A percentile compares a stretch with the other conserved stretches of the same genome.
These are phyloP conservation scores for Agrotis segetum DNA, from an alignment of 2,888 invertebrate species.

Conservation along the genomic window DNA sequence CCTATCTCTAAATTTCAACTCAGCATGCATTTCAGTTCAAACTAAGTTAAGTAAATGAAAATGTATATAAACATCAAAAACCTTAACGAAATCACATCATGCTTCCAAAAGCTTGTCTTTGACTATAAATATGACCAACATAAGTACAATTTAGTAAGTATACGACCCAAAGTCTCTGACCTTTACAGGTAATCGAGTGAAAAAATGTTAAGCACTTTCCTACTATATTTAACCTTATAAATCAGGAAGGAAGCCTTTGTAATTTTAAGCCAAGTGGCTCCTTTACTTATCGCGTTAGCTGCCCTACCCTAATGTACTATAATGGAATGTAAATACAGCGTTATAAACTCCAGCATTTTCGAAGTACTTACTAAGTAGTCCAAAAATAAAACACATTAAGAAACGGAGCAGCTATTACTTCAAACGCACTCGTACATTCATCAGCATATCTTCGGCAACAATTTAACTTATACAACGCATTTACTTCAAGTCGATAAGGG, in stretches of 20 bases:
- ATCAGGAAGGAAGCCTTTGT: slow-evolving; percentile 47
- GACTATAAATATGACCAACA: background rate
- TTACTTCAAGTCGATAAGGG: background rate
- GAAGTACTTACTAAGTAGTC: slow-evolving; percentile 25
- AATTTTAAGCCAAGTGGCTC: slow-evolving; percentile 37
- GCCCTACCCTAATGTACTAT: slow-evolving; percentile 36
- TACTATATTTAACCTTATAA: slow-evolving; percentile 27
- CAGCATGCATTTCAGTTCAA: too few relatives aligned
- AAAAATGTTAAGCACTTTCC: slow-evolving; percentile 8
- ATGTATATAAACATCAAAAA: too few relatives aligned
- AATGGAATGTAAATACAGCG: slow-evolving; percentile 39
- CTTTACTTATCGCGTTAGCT: slow-evolving; percentile 41
- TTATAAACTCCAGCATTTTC: slow-evolving; percentile 30
- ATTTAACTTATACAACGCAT: background rate
- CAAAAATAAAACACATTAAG: slow-evolving; percentile 58
- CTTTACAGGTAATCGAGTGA: slow-evolving; percentile 32
- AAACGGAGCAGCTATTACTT: slow-evolving; percentile 49
- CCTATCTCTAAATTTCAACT: too few relatives aligned
- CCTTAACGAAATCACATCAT: background rate
- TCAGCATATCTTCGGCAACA: background rate
- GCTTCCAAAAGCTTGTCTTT: background rate
- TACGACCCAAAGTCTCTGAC: too few relatives aligned
- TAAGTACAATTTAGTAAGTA: background rate
- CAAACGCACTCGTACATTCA: slow-evolving; percentile 31
- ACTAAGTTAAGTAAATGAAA: too few relatives aligned